Conservation (phyloP, 2,797 vertebrate species). For the Anolis apletophallus region DNA sequence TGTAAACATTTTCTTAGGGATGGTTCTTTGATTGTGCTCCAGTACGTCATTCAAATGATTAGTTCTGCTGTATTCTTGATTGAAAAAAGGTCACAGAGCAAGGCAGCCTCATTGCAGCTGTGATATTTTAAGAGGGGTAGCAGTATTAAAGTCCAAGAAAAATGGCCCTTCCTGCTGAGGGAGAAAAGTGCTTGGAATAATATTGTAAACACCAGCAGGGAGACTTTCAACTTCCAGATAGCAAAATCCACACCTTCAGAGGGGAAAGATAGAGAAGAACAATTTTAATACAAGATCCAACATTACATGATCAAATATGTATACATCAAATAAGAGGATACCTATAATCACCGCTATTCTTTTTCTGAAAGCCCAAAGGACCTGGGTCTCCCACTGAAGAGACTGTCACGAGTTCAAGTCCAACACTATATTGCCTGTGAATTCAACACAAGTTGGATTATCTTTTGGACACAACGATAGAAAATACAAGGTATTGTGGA, state of each 20-base stretch:
- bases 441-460: not conserved
- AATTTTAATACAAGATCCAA: conserved; percentile 19
- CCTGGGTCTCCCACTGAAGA: conserved; percentile 86
- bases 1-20: conserved; percentile 13
- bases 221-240: conserved; percentile 90
- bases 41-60: conserved; percentile 8
- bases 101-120: conserved; percentile 88
- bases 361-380: conserved; percentile 85
- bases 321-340: conserved; percentile 66
- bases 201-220: conserved; percentile 92
- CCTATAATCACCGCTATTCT: conserved; percentile 95
- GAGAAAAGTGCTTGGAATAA: conserved; percentile 95
- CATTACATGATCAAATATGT: conserved; percentile 1
- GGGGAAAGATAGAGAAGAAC: conserved; percentile 22
- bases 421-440: conserved; percentile 94
- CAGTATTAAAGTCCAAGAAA: conserved; percentile 94
- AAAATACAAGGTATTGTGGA: not conserved
- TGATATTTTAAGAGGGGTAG: conserved; percentile 84
- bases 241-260: conserved; percentile 93
- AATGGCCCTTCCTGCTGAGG: conserved; percentile 98
- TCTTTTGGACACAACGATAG: not conserved
- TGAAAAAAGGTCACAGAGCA: not conserved
- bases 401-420: conserved; percentile 91
- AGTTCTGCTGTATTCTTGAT: conserved; percentile 11
- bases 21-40: conserved; percentile 38